Percentiles rank a stretch among this genome's conserved stretches.
These are phyloP conservation scores for Patella ulyssiponensis DNA, from an alignment of 2,888 invertebrate species.

Conservation along the genomic window DNA sequence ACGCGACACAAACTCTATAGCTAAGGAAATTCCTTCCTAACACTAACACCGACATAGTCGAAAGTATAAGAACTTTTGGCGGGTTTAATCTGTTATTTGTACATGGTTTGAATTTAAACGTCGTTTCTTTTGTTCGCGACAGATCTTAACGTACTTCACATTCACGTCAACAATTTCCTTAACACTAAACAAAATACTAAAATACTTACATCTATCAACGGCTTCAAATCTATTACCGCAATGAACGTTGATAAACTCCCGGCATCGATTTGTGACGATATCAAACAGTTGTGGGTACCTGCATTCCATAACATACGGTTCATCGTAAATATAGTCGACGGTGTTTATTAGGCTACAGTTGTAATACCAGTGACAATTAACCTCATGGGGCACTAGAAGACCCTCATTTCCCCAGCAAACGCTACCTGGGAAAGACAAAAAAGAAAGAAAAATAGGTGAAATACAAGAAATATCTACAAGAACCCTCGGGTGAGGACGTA, in stretches of 20 bases:
- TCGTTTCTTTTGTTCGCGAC: not conserved
- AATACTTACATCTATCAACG: conserved; percentile 48
- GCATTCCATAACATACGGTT: conserved; percentile 41
- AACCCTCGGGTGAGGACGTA: too few species aligned
- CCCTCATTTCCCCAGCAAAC: conserved; percentile 31
- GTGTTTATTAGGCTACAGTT: conserved; percentile 39
- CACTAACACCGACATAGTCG: not conserved
- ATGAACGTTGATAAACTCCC: conserved; percentile 44
- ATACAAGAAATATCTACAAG: too few species aligned
- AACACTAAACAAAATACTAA: not conserved
- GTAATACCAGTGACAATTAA: conserved; percentile 49
- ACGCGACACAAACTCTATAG: too few species aligned
- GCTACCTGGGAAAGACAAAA: conserved; percentile 27
- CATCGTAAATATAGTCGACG: conserved; percentile 19
- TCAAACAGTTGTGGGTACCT: conserved; percentile 51
- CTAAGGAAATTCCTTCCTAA: too few species aligned
- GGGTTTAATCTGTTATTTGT: not conserved
- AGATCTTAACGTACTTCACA: not conserved
- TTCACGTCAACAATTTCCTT: not conserved
- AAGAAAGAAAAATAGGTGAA: too few species aligned
- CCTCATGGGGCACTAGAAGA: conserved; percentile 35
- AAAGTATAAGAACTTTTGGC: not conserved
- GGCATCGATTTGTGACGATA: conserved; percentile 28
- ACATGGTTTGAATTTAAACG: not conserved
- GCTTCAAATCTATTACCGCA: conserved; percentile 46